These are phyloP conservation scores for Etia nguti DNA, from an alignment of 2,113 vertebrate genomes.

Conservation along the genomic window DNA sequence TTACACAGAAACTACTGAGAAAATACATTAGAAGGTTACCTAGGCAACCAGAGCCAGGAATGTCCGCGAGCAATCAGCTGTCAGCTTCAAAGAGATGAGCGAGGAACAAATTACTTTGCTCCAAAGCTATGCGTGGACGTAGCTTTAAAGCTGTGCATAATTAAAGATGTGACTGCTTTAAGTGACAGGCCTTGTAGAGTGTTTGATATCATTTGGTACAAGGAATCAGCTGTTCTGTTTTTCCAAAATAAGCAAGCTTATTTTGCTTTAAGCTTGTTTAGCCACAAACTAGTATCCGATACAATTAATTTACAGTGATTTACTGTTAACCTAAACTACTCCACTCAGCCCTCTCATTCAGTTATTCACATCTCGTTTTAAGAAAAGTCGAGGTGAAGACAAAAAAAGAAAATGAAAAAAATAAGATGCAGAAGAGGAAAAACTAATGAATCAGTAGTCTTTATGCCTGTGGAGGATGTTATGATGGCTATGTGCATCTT, in stretches of 20 bases:
- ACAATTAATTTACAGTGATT: not conserved
- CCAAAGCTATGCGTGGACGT: not conserved
- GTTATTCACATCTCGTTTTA: not conserved
- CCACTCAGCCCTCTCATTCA: not conserved
- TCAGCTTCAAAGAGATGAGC: not conserved
- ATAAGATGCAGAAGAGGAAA: not conserved
- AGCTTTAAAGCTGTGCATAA: not conserved
- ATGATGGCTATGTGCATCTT: not conserved
- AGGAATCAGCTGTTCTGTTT: not conserved
- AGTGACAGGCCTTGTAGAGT: not conserved
- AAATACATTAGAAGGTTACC: not conserved
- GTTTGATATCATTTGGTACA: not conserved
- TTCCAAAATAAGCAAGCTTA: too few species aligned
- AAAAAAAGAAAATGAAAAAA: not conserved
- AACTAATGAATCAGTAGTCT: not conserved
- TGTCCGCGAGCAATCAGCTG: not conserved
- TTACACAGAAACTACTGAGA: not conserved
- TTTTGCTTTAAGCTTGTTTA: not conserved
- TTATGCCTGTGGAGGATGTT: not conserved
- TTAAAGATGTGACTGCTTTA: not conserved
- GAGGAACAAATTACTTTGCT: not conserved
- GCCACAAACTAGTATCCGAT: not conserved
- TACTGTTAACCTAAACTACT: not conserved
- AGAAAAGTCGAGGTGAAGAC: not conserved
- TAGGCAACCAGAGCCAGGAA: not conserved